These are phyloP conservation scores for Pygoscelis adeliae DNA, from an alignment of 2,113 vertebrate species.

Conservation along the genomic window DNA sequence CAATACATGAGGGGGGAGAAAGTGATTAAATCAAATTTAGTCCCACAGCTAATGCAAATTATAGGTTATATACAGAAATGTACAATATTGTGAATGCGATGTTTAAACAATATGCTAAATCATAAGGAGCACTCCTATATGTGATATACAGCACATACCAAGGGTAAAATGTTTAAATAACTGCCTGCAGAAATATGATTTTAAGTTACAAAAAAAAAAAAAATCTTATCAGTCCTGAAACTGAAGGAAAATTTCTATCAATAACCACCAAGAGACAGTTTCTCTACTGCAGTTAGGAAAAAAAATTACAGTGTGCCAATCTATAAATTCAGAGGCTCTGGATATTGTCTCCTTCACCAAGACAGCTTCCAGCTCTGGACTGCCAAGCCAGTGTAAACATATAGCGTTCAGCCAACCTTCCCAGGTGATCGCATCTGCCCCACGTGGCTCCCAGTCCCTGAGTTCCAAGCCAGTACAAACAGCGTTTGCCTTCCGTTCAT, in stretches of 20 bases:
- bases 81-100: not conserved
- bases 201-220: not conserved
- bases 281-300: not conserved
- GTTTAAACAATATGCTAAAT: not conserved
- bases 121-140: not conserved
- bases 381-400: not conserved
- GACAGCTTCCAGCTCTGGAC: not conserved
- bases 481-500: not conserved
- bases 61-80: not conserved
- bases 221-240: not conserved
- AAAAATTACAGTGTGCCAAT: not conserved
- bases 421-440: not conserved
- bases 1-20: not conserved
- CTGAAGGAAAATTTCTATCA: not conserved
- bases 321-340: not conserved
- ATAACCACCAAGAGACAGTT: not conserved
- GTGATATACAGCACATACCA: not conserved
- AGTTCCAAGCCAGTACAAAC: not conserved
- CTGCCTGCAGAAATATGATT: not conserved
- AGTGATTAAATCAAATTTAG: not conserved
- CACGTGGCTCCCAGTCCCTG: fast-evolving
- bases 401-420: not conserved
- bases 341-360: not conserved
- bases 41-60: not conserved
- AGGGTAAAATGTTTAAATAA: not conserved